These are phyloP conservation scores for Endomychus coccineus DNA, from an alignment of 2,888 invertebrate species.

Conservation along the genomic window DNA sequence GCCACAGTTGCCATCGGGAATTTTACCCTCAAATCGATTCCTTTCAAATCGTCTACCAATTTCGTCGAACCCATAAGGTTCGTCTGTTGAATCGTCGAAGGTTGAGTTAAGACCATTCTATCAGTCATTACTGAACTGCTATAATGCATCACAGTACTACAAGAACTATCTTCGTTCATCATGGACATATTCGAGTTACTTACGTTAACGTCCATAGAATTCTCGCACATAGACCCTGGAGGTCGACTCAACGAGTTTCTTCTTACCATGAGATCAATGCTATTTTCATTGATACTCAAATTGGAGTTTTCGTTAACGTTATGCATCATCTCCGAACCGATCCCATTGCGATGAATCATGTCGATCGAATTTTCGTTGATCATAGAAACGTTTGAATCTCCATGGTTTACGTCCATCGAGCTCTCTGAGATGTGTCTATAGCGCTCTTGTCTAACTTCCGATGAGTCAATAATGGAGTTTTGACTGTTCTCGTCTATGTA, in stretches of 20 bases:
- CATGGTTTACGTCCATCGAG: constrained; percentile 43
- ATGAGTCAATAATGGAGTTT: constrained; percentile 47
- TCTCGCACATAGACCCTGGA: constrained; percentile 30
- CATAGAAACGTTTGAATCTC: constrained; percentile 42
- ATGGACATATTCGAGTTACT: constrained; percentile 27
- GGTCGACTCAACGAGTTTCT: constrained; percentile 24
- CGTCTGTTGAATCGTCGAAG: constrained; percentile 13
- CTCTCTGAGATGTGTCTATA: constrained; percentile 41
- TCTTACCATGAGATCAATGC: constrained; percentile 33
- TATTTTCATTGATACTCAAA: constrained; percentile 36
- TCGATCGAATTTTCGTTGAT: constrained; percentile 49
- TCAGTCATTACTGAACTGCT: constrained; percentile 11
- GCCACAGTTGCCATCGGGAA: constrained; percentile 48
- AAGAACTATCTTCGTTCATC: constrained; percentile 31
- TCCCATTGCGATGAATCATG: constrained; percentile 36
- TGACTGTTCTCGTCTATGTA: constrained; percentile 67
- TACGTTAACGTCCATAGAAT: constrained; percentile 33
- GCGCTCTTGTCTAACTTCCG: constrained; percentile 35
- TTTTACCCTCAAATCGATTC: constrained; percentile 65
- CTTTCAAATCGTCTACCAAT: constrained; percentile 44
- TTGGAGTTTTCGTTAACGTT: constrained; percentile 37
- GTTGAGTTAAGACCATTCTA: constrained; percentile 11
- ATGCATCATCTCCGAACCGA: constrained; percentile 20
- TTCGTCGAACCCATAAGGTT: constrained; percentile 10
- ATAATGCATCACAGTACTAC: constrained; percentile 24